These are phyloP conservation scores for Leucoraja erinaceus DNA, from an alignment of 2,113 vertebrate species.

Conservation along the genomic window DNA sequence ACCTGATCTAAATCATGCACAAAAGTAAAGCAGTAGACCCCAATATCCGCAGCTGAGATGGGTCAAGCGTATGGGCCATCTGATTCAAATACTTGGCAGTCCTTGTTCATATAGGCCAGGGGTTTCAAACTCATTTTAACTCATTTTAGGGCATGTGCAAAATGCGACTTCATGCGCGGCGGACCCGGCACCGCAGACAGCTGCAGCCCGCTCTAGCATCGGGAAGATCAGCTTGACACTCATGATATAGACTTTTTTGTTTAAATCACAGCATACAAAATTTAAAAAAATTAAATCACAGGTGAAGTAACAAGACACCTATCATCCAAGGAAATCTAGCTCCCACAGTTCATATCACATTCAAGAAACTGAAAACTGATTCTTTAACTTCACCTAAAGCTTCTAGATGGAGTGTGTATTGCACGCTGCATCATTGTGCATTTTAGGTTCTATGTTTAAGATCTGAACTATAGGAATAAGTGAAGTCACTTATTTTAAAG, in stretches of 20 bases:
- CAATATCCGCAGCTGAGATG: neutral
- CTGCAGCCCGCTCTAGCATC: too few species aligned
- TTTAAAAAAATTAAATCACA: neutral
- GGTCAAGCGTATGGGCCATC: neutral
- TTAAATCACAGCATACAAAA: neutral
- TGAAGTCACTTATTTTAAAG: neutral
- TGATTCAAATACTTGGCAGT: neutral
- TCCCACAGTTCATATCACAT: neutral
- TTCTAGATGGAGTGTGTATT: neutral
- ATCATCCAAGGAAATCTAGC: neutral
- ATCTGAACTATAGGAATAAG: neutral
- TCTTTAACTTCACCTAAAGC: neutral
- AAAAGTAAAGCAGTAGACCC: neutral
- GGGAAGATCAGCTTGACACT: too few species aligned
- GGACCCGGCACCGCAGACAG: too few species aligned
- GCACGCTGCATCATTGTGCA: neutral
- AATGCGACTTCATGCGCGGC: too few species aligned
- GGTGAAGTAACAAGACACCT: neutral
- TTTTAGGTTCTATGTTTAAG: neutral
- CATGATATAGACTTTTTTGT: too few species aligned
- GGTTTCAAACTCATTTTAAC: too few species aligned
- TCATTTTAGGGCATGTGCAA: too few species aligned
- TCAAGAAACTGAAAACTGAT: neutral
- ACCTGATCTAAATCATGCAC: neutral
- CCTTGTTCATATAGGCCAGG: neutral